These are phyloP conservation scores for Listrodromus nycthemerus DNA, from an alignment of 2,888 invertebrate species.

Conservation along the genomic window DNA sequence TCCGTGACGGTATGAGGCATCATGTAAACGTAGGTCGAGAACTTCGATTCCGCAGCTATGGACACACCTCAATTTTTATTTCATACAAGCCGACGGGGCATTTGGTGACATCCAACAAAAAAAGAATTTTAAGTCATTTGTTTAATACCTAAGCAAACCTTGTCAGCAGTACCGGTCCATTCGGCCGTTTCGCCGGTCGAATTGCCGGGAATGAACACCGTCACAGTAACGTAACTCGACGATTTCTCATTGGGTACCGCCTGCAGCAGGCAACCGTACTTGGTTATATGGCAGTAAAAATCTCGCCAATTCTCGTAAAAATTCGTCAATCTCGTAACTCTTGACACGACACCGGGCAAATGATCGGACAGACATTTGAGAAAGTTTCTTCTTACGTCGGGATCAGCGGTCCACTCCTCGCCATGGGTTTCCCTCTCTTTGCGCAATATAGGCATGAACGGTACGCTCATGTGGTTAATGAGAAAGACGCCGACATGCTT, in stretches of 20 bases:
- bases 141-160: slow-evolving; percentile 66
- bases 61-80: not conserved
- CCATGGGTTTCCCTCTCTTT: slow-evolving; percentile 64
- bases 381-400: slow-evolving; percentile 53
- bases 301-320: slow-evolving; percentile 69
- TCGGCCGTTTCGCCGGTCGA: slow-evolving; percentile 43
- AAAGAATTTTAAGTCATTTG: too few relatives aligned
- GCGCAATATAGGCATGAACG: slow-evolving; percentile 74
- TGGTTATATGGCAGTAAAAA: slow-evolving; percentile 69
- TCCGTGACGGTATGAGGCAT: slow-evolving; percentile 72
- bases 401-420: slow-evolving; percentile 62
- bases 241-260: slow-evolving; percentile 67
- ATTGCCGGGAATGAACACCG: slow-evolving; percentile 68
- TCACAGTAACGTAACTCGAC: slow-evolving; percentile 55
- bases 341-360: slow-evolving; percentile 67
- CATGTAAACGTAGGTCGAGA: slow-evolving; percentile 64
- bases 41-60: slow-evolving; percentile 42
- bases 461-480: slow-evolving; percentile 75
- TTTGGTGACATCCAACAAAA: not conserved
- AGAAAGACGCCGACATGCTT: slow-evolving; percentile 70
- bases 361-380: slow-evolving; percentile 59
- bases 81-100: not conserved
- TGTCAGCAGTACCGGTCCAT: slow-evolving; percentile 73
- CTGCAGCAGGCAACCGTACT: slow-evolving; percentile 73
- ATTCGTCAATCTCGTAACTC: slow-evolving; percentile 61